Conservation (phyloP, 2,797 vertebrate species). For the Menidia menidia region DNA sequence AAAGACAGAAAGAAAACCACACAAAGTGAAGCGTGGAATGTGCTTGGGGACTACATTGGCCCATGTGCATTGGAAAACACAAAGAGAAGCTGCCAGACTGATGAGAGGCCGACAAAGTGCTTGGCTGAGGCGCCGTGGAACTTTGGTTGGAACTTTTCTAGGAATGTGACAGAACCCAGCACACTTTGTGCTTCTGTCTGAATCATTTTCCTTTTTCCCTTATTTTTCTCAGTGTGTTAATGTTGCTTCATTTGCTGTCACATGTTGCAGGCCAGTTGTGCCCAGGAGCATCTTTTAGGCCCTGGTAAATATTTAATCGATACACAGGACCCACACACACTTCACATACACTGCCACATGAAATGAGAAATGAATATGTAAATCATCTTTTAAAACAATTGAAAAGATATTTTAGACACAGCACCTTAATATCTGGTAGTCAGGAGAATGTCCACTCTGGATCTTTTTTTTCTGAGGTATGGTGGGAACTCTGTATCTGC, state of each 20-base stretch:
- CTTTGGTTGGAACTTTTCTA: slow-evolving; percentile 44
- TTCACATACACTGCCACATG: too few relatives aligned
- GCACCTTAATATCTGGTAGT: slow-evolving; percentile 5
- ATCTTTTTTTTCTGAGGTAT: slow-evolving; percentile 8
- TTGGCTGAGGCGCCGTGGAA: slow-evolving; percentile 39
- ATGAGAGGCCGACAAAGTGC: slow-evolving; percentile 55
- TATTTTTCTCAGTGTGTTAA: slow-evolving; percentile 12
- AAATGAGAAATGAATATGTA: too few relatives aligned
- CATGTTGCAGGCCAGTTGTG: too few relatives aligned
- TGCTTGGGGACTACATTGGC: slow-evolving; percentile 61
- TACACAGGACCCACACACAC: neutral
- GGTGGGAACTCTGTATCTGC: slow-evolving; percentile 34
- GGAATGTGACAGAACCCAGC: slow-evolving; percentile 23
- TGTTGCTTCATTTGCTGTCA: slow-evolving; percentile 16
- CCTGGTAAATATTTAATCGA: slow-evolving; percentile 8
- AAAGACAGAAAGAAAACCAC: slow-evolving; percentile 51
- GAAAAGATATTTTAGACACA: slow-evolving; percentile 20
- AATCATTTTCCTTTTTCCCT: slow-evolving; percentile 11
- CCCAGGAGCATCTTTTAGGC: neutral
- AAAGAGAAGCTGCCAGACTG: slow-evolving; percentile 56
- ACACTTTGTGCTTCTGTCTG: slow-evolving; percentile 32
- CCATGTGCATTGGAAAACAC: slow-evolving; percentile 54
- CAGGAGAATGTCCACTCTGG: slow-evolving; percentile 16
- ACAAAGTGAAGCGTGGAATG: slow-evolving; percentile 62
- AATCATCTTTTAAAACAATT: too few relatives aligned